Evolutionary conservation across 2,888 invertebrate genomes (phyloP).

Genomic region (Drosophila nigritarsus): DNA sequence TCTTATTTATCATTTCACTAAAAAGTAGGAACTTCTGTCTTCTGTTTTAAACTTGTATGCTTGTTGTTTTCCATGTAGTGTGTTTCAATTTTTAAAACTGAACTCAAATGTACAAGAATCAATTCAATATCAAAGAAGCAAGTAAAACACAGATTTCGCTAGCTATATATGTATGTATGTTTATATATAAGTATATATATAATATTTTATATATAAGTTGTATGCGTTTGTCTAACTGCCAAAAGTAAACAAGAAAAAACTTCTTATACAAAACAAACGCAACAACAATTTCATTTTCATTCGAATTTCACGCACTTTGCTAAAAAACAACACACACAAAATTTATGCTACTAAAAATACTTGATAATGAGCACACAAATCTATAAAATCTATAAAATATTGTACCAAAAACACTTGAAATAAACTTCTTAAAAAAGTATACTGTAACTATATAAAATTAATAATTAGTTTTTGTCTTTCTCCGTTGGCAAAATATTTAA

Average conservation of each 20-base stretch:
- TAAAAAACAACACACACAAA: constrained; percentile 45
- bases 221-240: constrained; percentile 35
- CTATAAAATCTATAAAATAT: constrained; percentile 59
- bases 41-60: constrained; percentile 57
- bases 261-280: constrained; percentile 49
- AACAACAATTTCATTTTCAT: constrained; percentile 37
- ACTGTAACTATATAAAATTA: constrained; percentile 52
- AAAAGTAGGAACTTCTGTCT: constrained; percentile 81
- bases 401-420: constrained; percentile 62
- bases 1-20: constrained; percentile 67
- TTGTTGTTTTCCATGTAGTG: constrained; percentile 42
- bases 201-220: constrained; percentile 36
- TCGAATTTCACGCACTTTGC: constrained; percentile 16
- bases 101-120: constrained; percentile 42
- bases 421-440: constrained; percentile 58
- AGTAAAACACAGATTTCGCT: constrained; percentile 68
- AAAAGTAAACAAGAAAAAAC: constrained; percentile 43
- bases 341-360: constrained; percentile 63
- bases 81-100: constrained; percentile 41
- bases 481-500: constrained; percentile 64
- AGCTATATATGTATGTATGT: constrained; percentile 64
- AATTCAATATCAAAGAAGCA: constrained; percentile 61
- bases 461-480: constrained; percentile 52
- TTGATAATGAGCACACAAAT: constrained; percentile 58
- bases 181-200: constrained; percentile 38